phyloP scores from a whole-genome alignment of 1,140 invertebrate species.

The Monomorium pharaonis region DNA sequence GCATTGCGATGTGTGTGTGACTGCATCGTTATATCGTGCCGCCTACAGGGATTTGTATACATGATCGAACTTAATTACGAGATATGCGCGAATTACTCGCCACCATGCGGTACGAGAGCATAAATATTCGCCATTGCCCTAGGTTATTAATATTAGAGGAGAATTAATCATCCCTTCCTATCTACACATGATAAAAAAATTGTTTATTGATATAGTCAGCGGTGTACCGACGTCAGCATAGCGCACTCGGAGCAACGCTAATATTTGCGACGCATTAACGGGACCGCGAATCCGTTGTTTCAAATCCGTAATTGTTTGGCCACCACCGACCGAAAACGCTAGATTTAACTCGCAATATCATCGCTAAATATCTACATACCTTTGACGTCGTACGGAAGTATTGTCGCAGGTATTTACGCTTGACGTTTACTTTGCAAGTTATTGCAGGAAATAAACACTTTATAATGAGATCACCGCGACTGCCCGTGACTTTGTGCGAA shows the following conservation, averaged over 20 bases:
- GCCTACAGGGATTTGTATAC: conserved; percentile 40
- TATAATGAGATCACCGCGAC: neutral
- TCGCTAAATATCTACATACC: too few species aligned
- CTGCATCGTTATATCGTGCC: neutral
- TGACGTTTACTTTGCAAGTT: neutral
- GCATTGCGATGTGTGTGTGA: conserved; percentile 1
- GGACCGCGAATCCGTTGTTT: conserved; percentile 17
- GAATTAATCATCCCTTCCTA: conserved; percentile 17
- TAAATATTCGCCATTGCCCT: conserved; percentile 30
- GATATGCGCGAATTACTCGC: conserved; percentile 43
- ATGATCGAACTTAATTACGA: conserved; percentile 54
- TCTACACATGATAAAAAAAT: neutral
- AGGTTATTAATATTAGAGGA: conserved; percentile 61
- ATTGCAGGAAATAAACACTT: neutral
- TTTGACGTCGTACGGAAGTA: neutral
- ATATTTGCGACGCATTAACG: conserved; percentile 42
- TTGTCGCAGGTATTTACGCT: neutral
- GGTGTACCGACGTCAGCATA: neutral
- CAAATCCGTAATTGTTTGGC: conserved; percentile 4
- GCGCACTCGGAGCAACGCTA: neutral
- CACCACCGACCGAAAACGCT: neutral
- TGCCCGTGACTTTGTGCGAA: neutral
- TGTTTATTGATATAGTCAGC: conserved; percentile 33
- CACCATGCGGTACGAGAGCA: neutral
- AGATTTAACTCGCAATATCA: conserved; percentile 22